phyloP scores from a whole-genome alignment of 1,140 invertebrate genomes.

The Microplitis demolitor region DNA sequence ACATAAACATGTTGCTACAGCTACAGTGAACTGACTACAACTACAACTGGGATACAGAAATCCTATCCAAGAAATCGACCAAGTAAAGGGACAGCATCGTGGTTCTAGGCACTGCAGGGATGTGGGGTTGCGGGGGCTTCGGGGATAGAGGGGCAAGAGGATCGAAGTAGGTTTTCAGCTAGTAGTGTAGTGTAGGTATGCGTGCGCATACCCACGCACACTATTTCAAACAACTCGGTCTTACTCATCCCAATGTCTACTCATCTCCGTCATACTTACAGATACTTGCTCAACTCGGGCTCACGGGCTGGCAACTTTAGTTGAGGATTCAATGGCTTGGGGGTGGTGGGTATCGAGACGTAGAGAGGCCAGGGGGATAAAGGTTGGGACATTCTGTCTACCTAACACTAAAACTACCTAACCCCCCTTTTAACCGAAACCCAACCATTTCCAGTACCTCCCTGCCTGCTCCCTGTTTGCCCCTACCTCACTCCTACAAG shows the following conservation, averaged over 20 bases:
- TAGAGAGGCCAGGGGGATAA: too few species aligned
- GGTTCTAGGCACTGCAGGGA: not conserved
- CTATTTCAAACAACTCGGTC: not conserved
- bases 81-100: too few species aligned
- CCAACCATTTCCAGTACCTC: slow-evolving; percentile 43
- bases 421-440: too few species aligned
- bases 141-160: not conserved
- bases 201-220: slow-evolving; percentile 9
- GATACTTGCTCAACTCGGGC: slow-evolving; percentile 38
- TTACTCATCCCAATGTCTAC: not conserved
- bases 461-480: slow-evolving; percentile 45
- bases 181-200: slow-evolving; percentile 1
- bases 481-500: slow-evolving; percentile 34
- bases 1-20: too few species aligned
- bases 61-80: too few species aligned
- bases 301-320: too few species aligned
- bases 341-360: slow-evolving; percentile 39
- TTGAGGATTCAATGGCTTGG: slow-evolving; percentile 50
- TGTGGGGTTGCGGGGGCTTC: not conserved
- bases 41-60: too few species aligned
- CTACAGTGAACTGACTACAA: too few species aligned
- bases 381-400: too few species aligned
- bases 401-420: too few species aligned
- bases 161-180: not conserved
- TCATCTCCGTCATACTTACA: slow-evolving; percentile 33